Percentiles rank a stretch among this genome's conserved stretches.
Evolutionary conservation across 2,888 invertebrate species (phyloP).

Genomic region (Apamea monoglypha): DNA sequence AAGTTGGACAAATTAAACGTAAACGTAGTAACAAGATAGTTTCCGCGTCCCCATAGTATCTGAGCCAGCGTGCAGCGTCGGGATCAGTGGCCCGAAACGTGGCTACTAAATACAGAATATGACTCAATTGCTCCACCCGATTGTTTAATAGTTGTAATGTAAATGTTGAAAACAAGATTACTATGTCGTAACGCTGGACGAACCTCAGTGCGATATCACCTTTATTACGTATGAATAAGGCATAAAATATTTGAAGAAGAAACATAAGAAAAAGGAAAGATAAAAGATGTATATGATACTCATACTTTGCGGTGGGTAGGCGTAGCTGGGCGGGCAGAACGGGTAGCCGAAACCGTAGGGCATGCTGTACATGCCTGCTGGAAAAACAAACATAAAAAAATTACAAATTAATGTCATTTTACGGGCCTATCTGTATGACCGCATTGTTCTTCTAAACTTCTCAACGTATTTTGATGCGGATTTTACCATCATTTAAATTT

Average conservation of each 20-base stretch:
- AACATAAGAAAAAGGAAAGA: background rate
- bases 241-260: background rate
- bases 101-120: background rate
- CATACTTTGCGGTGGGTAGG: constrained; percentile 85
- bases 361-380: constrained; percentile 81
- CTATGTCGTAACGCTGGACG: background rate
- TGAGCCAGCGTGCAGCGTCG: too few relatives aligned
- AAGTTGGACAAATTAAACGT: too few relatives aligned
- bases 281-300: constrained; percentile 68
- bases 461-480: background rate
- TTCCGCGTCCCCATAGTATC: too few relatives aligned
- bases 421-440: background rate
- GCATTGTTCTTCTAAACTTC: background rate
- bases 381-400: constrained; percentile 42
- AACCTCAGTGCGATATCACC: background rate
- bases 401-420: background rate
- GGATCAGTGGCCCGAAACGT: too few relatives aligned
- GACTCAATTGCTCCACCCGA: background rate
- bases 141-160: background rate
- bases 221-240: background rate
- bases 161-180: background rate
- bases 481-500: background rate
- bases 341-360: constrained; percentile 83
- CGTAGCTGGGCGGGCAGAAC: constrained; percentile 81
- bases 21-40: too few relatives aligned